Percentiles rank a stretch among this genome's conserved stretches.
Evolutionary conservation across 2,797 vertebrate genomes (phyloP).

Genomic region (Anguilla obscura): DNA sequence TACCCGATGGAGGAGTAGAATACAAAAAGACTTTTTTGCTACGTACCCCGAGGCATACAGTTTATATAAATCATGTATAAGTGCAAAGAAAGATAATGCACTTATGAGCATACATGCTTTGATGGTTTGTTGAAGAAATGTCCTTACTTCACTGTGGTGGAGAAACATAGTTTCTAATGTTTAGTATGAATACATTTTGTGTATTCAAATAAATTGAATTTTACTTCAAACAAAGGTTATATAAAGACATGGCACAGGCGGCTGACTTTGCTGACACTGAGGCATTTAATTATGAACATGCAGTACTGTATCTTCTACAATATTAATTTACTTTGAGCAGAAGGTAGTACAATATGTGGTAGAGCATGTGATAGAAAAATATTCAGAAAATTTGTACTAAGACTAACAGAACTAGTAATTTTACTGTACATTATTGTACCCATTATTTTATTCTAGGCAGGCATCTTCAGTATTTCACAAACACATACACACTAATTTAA

Average conservation of each 20-base stretch:
- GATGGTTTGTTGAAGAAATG: neutral
- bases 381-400: too few species aligned
- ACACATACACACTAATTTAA: neutral
- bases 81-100: neutral
- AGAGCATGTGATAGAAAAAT: neutral
- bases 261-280: neutral
- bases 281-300: neutral
- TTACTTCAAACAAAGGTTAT: neutral
- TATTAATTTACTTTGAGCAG: neutral
- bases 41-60: neutral
- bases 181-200: neutral
- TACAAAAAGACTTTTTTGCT: neutral
- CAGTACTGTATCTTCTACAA: neutral
- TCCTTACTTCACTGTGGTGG: neutral
- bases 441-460: too few species aligned
- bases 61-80: slow-evolving; percentile 14
- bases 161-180: neutral
- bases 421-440: too few species aligned
- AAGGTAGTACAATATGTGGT: neutral
- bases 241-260: neutral
- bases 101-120: neutral
- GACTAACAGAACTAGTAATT: too few species aligned
- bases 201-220: neutral
- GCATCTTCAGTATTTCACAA: neutral
- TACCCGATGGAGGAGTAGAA: neutral